These are phyloP conservation scores for Zhuqinia jingwanae DNA, from an alignment of 2,888 invertebrate species.

Conservation along the genomic window DNA sequence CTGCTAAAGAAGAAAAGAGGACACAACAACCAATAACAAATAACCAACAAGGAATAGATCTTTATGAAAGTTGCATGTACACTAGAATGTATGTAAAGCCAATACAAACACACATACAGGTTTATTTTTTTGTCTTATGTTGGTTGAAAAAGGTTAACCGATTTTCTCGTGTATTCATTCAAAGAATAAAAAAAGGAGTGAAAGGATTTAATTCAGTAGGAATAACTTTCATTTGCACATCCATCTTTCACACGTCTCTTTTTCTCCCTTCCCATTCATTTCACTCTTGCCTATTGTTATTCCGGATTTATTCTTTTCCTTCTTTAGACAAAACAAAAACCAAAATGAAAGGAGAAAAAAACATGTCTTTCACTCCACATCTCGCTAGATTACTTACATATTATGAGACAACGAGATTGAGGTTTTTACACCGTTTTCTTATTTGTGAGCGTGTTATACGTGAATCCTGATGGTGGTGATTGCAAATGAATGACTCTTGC, in stretches of 20 bases:
- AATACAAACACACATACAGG: conserved; percentile 1
- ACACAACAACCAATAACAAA: no score
- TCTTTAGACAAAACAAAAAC: background rate
- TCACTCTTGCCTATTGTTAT: conserved; percentile 39
- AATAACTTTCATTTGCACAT: conserved; percentile 49
- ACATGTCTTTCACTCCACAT: background rate
- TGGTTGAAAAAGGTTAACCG: conserved; percentile 49
- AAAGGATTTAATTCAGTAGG: conserved; percentile 54
- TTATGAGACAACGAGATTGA: background rate
- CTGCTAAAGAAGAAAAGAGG: background rate
- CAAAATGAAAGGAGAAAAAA: background rate
- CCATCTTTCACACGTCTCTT: conserved; percentile 47
- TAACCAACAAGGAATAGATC: background rate
- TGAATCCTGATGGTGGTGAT: background rate
- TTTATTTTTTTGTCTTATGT: background rate
- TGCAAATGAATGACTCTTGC: conserved; percentile 35
- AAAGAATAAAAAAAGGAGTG: conserved; percentile 20
- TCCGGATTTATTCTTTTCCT: conserved; percentile 18
- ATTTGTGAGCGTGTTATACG: background rate
- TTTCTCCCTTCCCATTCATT: conserved; percentile 34
- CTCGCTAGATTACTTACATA: conserved; percentile 4
- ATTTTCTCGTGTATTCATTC: conserved; percentile 27
- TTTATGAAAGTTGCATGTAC: background rate
- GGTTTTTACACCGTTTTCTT: background rate
- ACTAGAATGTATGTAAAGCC: background rate